Conservation (phyloP, 2,113 vertebrate species). For the Grallaria varia region DNA sequence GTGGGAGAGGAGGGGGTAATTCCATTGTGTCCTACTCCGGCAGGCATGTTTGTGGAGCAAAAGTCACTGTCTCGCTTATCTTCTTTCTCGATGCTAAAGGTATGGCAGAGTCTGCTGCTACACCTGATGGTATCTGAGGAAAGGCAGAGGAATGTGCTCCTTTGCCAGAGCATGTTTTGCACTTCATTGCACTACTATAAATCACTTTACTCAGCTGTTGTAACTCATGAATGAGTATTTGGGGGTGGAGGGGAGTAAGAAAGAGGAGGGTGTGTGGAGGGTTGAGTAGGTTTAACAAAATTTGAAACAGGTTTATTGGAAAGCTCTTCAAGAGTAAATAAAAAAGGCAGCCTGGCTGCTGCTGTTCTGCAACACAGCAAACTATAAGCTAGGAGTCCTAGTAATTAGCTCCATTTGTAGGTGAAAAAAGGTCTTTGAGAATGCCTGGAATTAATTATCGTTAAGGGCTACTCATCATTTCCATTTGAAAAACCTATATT, state of each 20-base stretch:
- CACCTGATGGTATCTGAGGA: slow-evolving; percentile 66
- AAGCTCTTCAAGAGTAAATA: slow-evolving; percentile 62
- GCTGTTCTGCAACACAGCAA: slow-evolving; percentile 31
- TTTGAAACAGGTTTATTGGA: slow-evolving; percentile 75
- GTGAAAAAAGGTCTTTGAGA: slow-evolving; percentile 73
- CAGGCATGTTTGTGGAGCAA: slow-evolving; percentile 24
- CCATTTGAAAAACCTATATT: slow-evolving; percentile 58
- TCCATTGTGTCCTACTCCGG: not conserved
- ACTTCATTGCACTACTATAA: slow-evolving; percentile 70
- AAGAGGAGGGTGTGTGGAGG: slow-evolving; percentile 41
- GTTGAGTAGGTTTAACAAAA: slow-evolving; percentile 64
- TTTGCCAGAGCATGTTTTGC: slow-evolving; percentile 58
- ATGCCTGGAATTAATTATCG: slow-evolving; percentile 70
- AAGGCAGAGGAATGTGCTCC: slow-evolving; percentile 63
- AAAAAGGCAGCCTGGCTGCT: slow-evolving; percentile 64
- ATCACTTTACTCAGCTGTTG: slow-evolving; percentile 77
- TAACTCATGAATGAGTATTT: slow-evolving; percentile 70
- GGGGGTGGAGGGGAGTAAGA: not conserved
- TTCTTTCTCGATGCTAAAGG: not conserved
- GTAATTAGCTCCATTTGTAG: slow-evolving; percentile 77
- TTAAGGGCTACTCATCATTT: slow-evolving; percentile 59
- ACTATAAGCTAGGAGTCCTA: slow-evolving; percentile 41
- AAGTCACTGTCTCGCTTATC: slow-evolving; percentile 48
- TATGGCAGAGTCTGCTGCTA: slow-evolving; percentile 53
- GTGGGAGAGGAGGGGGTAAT: slow-evolving; percentile 8